Evolutionary conservation across 2,888 invertebrate genomes (phyloP).

Genomic region (Parnassius orleans): DNA sequence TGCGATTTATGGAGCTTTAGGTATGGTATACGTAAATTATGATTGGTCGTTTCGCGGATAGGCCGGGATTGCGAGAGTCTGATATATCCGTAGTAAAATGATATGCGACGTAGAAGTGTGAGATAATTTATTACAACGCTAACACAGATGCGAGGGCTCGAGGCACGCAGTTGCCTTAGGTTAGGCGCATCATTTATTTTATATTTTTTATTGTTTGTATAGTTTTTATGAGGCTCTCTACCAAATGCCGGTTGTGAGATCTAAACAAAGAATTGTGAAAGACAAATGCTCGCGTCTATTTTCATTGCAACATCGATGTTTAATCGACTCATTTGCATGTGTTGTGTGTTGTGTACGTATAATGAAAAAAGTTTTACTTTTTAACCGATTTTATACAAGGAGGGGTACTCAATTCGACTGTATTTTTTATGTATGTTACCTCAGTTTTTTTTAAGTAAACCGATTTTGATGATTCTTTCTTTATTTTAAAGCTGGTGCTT

Average conservation of each 20-base stretch:
- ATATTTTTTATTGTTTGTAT: conserved; percentile 72
- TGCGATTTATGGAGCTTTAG: conserved; percentile 59
- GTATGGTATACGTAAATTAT: conserved; percentile 57
- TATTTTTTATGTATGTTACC: too few relatives aligned
- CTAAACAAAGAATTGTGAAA: conserved; percentile 76
- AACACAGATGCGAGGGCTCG: conserved; percentile 56
- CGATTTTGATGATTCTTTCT: too few relatives aligned
- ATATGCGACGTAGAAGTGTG: conserved; percentile 68
- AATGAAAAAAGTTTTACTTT: conserved; percentile 28
- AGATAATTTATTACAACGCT: conserved; percentile 72
- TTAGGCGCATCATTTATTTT: conserved; percentile 78
- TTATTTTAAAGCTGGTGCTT: too few relatives aligned
- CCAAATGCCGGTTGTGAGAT: conserved; percentile 42
- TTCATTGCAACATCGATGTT: conserved; percentile 68
- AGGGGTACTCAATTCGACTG: too few relatives aligned
- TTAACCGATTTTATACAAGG: too few relatives aligned
- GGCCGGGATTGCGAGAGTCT: conserved; percentile 62
- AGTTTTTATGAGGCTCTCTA: conserved; percentile 51
- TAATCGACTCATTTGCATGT: conserved; percentile 66
- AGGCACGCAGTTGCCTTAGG: conserved; percentile 57
- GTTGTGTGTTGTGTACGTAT: conserved; percentile 32
- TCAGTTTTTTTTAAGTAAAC: too few relatives aligned
- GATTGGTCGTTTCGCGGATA: conserved; percentile 61
- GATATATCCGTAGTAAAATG: conserved; percentile 73
- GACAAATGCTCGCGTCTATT: conserved; percentile 72